Base-by-base conservation (phyloP, 1,140 invertebrate species). In the Cryptotermes secundus region DNA sequence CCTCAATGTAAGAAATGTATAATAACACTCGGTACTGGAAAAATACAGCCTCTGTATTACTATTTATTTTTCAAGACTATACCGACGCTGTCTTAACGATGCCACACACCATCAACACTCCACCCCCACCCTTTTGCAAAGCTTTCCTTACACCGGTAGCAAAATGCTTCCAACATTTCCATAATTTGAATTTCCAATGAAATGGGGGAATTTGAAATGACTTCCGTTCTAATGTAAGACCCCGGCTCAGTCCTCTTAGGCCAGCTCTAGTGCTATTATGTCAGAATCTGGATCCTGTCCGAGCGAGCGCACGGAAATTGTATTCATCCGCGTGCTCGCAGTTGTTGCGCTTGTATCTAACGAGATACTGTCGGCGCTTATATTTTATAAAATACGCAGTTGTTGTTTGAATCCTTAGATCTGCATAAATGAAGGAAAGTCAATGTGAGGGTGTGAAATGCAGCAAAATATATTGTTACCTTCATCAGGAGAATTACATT, bases 101-200 rank as follows among this genome's bases (percentile, higher is more conserved):
- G 59, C 59, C 59, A 72, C 59, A 31, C 59, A 14, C 59, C 59
- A 72, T 72, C 59, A 72, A 31, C 59, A 72, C 38, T 12, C 38
- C 38, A 4, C 38, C 38, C 38, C 38, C 38, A 4, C 38, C 38
- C 14, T 26, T 14, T 72, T 72, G 59, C n/a, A 72, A 72, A 72
- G 45, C 45, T 49, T 49, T 49, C 45, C 45, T 22, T 22, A 49
- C 22, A 49, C 26, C 59, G n/a, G n/a, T n/a, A n/a, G n/a, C n/a
- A 59, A 72, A 72, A 72, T 72, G 59, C 31, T 72, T n/a, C 59
- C 59, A 72, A 31, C 59, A 72, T 72, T 72, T 72, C 26, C 59
- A 72, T 72, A 72, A 72, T 72, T 72, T 72, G 59, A 72, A 72
- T 72, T 72, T 72, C 59, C 59, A 72, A 72, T 72, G 59, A 72